phyloP scores from a whole-genome alignment of 1,140 invertebrate genomes.

The Cotesia vestalis region DNA sequence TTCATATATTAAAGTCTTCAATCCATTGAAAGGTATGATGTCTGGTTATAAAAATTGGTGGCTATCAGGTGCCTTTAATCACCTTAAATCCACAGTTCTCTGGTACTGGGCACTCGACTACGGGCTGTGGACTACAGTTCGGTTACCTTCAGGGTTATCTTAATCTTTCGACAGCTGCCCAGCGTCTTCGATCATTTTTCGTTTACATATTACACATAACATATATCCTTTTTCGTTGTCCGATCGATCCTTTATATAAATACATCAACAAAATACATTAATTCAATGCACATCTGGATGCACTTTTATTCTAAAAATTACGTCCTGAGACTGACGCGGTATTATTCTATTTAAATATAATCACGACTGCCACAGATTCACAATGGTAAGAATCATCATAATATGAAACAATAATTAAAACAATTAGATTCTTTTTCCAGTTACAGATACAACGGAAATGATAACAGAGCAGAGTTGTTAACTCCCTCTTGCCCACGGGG shows the following conservation, averaged over 20 bases:
- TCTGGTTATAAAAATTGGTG: slow-evolving; percentile 64
- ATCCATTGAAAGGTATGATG: slow-evolving; percentile 47
- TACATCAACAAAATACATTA: not conserved
- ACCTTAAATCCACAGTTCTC: slow-evolving; percentile 64
- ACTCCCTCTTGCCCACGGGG: slow-evolving; percentile 41
- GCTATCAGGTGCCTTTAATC: slow-evolving; percentile 67
- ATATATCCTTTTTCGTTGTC: not conserved
- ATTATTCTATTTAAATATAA: not conserved
- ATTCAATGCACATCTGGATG: slow-evolving; percentile 4
- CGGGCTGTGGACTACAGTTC: slow-evolving; percentile 44
- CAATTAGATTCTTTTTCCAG: slow-evolving; percentile 19
- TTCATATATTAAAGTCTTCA: not conserved
- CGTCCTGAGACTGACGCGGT: not conserved
- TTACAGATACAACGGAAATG: slow-evolving; percentile 60
- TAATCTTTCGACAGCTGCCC: slow-evolving; percentile 67
- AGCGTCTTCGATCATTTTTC: slow-evolving; percentile 44
- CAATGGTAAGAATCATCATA: not conserved
- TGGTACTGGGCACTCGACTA: slow-evolving; percentile 48
- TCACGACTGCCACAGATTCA: not conserved
- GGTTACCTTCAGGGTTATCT: slow-evolving; percentile 65
- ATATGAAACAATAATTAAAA: not conserved
- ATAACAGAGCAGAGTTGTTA: slow-evolving; percentile 58
- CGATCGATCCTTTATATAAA: not conserved
- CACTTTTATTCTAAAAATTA: not conserved
- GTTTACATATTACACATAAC: not conserved